These are phyloP conservation scores for Grallaria varia DNA, from an alignment of 2,113 vertebrate genomes.

Conservation along the genomic window DNA sequence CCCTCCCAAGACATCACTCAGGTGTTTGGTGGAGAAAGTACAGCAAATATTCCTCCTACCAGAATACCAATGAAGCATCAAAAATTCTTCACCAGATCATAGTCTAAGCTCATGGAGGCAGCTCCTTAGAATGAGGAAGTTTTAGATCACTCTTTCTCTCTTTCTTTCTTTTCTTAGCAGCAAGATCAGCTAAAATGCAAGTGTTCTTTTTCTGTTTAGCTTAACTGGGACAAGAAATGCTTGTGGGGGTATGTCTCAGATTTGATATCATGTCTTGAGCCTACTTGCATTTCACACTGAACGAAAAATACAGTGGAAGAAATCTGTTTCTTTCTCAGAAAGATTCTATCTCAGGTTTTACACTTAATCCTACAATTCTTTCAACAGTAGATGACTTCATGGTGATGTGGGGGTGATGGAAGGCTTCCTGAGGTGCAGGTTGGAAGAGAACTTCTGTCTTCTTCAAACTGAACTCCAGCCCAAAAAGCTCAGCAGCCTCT, in stretches of 20 bases:
- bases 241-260: not conserved
- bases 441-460: no score
- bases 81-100: not conserved
- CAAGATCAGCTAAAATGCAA: not conserved
- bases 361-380: not conserved
- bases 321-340: not conserved
- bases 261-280: not conserved
- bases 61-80: not conserved
- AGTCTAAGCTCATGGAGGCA: not conserved
- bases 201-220: not conserved
- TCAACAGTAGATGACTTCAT: not conserved
- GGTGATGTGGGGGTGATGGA: no score
- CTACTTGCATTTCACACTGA: not conserved
- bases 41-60: not conserved
- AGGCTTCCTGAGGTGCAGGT: no score
- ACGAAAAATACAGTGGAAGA: not conserved
- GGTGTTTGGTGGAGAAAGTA: not conserved
- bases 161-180: not conserved
- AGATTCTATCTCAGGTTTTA: not conserved
- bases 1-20: not conserved
- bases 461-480: no score
- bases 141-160: not conserved
- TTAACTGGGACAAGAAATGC: not conserved
- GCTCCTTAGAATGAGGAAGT: not conserved
- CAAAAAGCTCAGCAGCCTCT: no score